Evolutionary conservation across 2,113 vertebrate species (phyloP).

Genomic region (Callionymus lyra): DNA sequence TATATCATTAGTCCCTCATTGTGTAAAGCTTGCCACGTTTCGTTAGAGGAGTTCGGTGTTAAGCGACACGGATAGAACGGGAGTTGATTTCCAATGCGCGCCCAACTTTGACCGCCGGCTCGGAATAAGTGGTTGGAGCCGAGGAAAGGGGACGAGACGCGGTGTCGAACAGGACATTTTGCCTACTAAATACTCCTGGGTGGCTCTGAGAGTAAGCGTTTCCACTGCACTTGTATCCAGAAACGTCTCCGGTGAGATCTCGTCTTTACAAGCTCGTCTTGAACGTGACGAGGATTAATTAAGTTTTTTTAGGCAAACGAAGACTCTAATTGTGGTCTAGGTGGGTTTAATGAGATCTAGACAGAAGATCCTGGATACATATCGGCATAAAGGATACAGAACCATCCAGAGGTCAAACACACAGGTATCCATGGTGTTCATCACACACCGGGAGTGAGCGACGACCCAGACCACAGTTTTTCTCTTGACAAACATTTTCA

Average conservation of each 20-base stretch:
- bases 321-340: slow-evolving; percentile 51
- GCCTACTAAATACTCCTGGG: slow-evolving; percentile 55
- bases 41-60: slow-evolving; percentile 64
- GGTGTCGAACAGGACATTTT: slow-evolving; percentile 50
- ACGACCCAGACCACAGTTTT: slow-evolving; percentile 53
- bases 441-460: slow-evolving; percentile 29
- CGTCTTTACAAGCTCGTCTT: slow-evolving; percentile 46
- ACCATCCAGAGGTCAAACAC: neutral
- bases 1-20: slow-evolving; percentile 69
- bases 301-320: slow-evolving; percentile 57
- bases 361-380: slow-evolving; percentile 22
- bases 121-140: slow-evolving; percentile 49
- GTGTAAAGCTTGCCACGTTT: slow-evolving; percentile 71
- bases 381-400: slow-evolving; percentile 9
- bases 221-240: slow-evolving; percentile 49
- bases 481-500: slow-evolving; percentile 71
- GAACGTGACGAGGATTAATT: slow-evolving; percentile 55
- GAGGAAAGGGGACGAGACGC: slow-evolving; percentile 35
- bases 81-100: slow-evolving; percentile 53
- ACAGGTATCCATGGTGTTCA: slow-evolving; percentile 12
- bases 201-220: slow-evolving; percentile 55
- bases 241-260: slow-evolving; percentile 24
- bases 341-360: slow-evolving; percentile 40
- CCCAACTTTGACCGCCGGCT: slow-evolving; percentile 45
- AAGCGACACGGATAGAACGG: slow-evolving; percentile 58